These are phyloP conservation scores for Coregonus sp. DNA, from an alignment of 2,797 vertebrate genomes.

Conservation along the genomic window DNA sequence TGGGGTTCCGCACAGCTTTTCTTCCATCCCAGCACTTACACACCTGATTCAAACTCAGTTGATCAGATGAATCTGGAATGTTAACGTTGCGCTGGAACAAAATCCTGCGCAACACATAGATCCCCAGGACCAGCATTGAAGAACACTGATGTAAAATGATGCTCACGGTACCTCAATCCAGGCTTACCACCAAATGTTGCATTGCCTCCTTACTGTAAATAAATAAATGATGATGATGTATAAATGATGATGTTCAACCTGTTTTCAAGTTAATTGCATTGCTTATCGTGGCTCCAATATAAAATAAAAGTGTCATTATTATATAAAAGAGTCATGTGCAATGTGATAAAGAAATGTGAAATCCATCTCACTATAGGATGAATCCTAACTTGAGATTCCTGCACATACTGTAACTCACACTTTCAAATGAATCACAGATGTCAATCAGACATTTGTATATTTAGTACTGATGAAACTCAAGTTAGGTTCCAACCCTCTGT, in stretches of 20 bases:
- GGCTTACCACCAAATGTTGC: background rate
- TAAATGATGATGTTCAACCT: background rate
- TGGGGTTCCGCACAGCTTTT: background rate
- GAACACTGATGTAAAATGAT: background rate
- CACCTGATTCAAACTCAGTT: background rate
- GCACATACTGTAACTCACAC: no score
- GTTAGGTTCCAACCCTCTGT: no score
- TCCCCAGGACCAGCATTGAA: background rate
- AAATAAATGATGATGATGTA: background rate
- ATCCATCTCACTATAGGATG: background rate
- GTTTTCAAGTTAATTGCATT: background rate
- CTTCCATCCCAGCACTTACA: background rate
- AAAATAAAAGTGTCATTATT: slow-evolving; percentile 6
- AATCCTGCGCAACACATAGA: background rate
- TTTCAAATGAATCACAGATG: no score
- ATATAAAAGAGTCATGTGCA: background rate
- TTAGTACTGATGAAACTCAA: no score
- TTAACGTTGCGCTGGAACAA: background rate
- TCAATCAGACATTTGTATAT: no score
- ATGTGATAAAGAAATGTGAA: background rate
- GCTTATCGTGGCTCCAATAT: slow-evolving; percentile 8
- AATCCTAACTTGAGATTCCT: no score
- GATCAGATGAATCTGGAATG: background rate
- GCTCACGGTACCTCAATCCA: background rate
- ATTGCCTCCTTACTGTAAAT: slow-evolving; percentile 7